Evolutionary conservation across 2,797 vertebrate genomes (phyloP), one percentile per base, ranked within the genome.

Genomic region (Enteromius treurensis): DNA sequence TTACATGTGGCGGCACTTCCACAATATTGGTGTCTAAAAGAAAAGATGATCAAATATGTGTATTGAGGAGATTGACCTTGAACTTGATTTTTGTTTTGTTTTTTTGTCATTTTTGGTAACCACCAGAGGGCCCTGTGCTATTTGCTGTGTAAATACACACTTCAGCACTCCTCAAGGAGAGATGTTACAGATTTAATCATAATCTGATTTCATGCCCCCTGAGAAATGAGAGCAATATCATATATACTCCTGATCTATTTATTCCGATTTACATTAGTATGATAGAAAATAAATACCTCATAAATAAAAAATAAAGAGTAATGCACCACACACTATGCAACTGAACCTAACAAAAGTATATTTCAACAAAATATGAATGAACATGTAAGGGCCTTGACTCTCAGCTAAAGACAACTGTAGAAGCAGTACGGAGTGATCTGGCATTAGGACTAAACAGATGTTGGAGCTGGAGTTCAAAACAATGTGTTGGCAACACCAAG

Each of bases 1-100:
- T 97, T 84, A 98, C 94, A 0, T 93, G 95, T n/a, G 95, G 94
- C 77, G 94, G 94, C 82, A 94, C 93, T 49, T 95, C 95, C 32
- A 89, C 91, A 55, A 95, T 88, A 0, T 88, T 94, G 3, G 94
- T 90, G 85, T 95, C 97, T 98, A 91, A 75, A 88, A 77, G 83
- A 19, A 26, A 29, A 86, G 76, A 85, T 62, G n/a, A 40, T 69
- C n/a, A 47, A 65, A 8, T 49, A 79, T 34, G 45, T 51, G 45
- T 10, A 3, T 81, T 55, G 5, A 62, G 5, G 37, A 79, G 17
- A 64, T 68, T 70, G 23, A 13, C 53, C 26, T 45, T 80, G 64
- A 77, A 64, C 49, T 73, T 53, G 32, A 14, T 29, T 0, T 4
- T 40, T 62, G 7, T 53, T 45, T 13, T 11, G 3, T 3, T 45